Evolutionary conservation across 1,140 invertebrate species (phyloP), one percentile per base, ranked within the genome.

Genomic region (Drosophila asahinai): DNA sequence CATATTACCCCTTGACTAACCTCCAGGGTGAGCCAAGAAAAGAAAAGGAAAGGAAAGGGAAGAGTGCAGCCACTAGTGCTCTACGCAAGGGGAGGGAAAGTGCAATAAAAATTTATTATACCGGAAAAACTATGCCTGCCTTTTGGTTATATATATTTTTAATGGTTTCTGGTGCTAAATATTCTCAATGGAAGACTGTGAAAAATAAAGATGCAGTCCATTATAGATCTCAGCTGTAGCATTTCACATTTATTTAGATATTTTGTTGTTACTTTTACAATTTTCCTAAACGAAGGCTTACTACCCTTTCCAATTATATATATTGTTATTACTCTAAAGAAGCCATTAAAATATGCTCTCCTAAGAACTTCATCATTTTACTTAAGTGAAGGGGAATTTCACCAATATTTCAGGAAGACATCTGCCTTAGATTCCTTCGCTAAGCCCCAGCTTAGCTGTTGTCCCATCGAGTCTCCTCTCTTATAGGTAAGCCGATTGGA

Each of bases 1-100:
- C 83, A 92, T 89, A 92, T 92, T 92, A 92, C 82, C 84, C 65
- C 71, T 64, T 67, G 67, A 80, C 61, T 74, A 68, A 49, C 49
- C 66, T 40, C 27, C 33, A 22, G 62, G 74, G 40, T 22, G 8
- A 22, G 36, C 54, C 40, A 30, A 19, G 15, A 17, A 19, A 27
- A 22, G 11, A 12, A 40, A 71, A 11, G 27, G 8, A 45, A 49
- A 25, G 48, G 5, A 15, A 17, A 17, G 3, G 33, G 15, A n/a
- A 25, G 6, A 33, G 58, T 25, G 57, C 9, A 19, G 14, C 14
- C 3, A 38, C 54, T 17, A 15, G 12, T 19, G 12, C 54, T 60
- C 55, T 14, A 25, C 45, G 42, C 25, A 25, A 4, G 30, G 15
- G 25, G 11, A 30, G 15, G 11, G 22, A 43, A 43, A 25, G 3